Conservation (phyloP, 2,113 vertebrate species). For the Phaethornis superciliosus region DNA sequence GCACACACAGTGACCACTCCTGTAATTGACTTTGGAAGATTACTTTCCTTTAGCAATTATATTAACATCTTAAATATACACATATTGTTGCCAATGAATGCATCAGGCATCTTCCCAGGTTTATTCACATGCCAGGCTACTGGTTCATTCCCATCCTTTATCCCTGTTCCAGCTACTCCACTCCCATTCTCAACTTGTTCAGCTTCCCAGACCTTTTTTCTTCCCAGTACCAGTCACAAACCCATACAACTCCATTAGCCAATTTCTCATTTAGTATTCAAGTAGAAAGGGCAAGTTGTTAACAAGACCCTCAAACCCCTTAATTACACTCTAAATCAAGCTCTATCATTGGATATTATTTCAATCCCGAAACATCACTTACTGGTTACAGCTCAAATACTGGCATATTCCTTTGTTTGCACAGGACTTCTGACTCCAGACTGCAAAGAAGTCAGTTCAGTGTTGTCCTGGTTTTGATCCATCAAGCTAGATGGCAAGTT, state of each 20-base stretch:
- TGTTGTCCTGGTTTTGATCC: background rate
- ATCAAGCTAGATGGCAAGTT: background rate
- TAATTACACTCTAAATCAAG: background rate
- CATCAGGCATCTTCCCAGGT: background rate
- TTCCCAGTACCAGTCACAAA: background rate
- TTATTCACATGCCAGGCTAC: background rate
- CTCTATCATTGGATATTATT: background rate
- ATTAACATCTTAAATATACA: background rate
- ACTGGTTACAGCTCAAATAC: background rate
- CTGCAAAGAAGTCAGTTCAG: background rate
- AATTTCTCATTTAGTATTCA: background rate
- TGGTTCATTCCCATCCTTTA: background rate
- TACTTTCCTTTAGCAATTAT: background rate
- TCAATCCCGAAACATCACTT: background rate
- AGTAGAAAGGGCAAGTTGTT: background rate
- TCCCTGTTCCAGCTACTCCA: background rate
- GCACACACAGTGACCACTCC: background rate
- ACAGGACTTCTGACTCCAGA: background rate
- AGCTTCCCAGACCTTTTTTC: background rate
- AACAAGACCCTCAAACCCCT: background rate
- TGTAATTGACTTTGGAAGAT: background rate
- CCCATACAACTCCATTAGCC: background rate
- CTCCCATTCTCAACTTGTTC: background rate
- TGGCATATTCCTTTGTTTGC: background rate
- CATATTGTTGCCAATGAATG: background rate